Base-by-base conservation (phyloP, 2,797 vertebrate species). In the Malacoctenus gilli region DNA sequence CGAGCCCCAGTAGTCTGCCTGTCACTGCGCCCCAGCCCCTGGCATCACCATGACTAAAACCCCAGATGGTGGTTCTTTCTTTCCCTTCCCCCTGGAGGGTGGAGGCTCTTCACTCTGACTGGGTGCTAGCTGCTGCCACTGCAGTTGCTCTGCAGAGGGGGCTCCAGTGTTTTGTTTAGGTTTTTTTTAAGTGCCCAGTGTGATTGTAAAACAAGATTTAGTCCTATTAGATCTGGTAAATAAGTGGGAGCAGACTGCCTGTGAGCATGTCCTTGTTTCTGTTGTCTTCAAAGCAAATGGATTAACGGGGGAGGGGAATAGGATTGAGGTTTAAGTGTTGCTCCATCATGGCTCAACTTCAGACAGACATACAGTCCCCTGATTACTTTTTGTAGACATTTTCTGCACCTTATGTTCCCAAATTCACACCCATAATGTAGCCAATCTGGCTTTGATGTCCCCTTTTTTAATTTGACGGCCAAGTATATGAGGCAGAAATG, bases 31-130 rank as follows among this genome's bases (percentile, higher is more conserved):
- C 79, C 75, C 84, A 68, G 83, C 83, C 75, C 86, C 84, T 92
- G 89, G 92, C 91, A 92, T 88, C 87, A 91, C 89, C 91, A 91
- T 90, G 88, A 91, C 90, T 91, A 91, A n/a, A 92, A 90, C 85
- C 89, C 88, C 91, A 93, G 92, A 92, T 93, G 90, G 91, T 91
- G 83, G 81, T 72, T 88, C 87, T 89, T 89, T 89, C 75, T 86
- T 86, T 85, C 61, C 51, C 59, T 85, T 85, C 75, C 89, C 88
- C 89, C 89, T 77, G 78, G 79, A 89, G 88, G 87, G 78, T 87
- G 83, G 79, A 89, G 86, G 89, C 83, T 78, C 72, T 85, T 63
- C 60, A 47, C 60, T 74, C 75, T 79, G 70, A 72, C 86, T 89
- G 85, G 88, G 82, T 83, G 83, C 80, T 70, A 69, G 77, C 73